These are phyloP conservation scores for Mionectes olivaceus DNA, from an alignment of 2,797 vertebrate species.

Conservation along the genomic window DNA sequence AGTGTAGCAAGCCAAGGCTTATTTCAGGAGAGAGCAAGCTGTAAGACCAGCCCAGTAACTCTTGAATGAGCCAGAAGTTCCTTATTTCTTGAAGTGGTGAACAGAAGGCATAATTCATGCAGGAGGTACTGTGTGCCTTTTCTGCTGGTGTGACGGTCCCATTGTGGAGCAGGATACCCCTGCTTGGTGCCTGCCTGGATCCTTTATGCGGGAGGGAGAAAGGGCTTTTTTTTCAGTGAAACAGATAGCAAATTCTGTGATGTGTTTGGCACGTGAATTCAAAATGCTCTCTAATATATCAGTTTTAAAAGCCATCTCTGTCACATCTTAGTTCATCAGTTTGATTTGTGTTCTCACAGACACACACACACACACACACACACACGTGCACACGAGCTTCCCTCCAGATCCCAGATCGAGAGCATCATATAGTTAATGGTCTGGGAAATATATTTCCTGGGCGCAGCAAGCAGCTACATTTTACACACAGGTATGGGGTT, in stretches of 20 bases:
- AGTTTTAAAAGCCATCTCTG: not conserved
- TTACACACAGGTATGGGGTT: not conserved
- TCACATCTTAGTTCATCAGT: not conserved
- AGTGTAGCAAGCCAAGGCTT: not conserved
- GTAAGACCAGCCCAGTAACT: not conserved
- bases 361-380: too few relatives aligned
- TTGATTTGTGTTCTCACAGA: not conserved
- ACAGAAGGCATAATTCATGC: not conserved
- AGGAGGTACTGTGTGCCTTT: not conserved
- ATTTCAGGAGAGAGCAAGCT: not conserved
- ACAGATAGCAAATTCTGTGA: not conserved
- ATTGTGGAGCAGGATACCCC: fast-evolving
- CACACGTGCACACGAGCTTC: fast-evolving
- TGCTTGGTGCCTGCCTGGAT: not conserved
- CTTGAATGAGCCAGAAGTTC: not conserved
- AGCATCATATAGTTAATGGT: not conserved
- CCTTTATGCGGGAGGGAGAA: not conserved
- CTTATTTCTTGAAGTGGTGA: not conserved
- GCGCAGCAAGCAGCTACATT: not conserved
- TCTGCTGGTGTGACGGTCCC: not conserved
- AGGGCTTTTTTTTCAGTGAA: not conserved
- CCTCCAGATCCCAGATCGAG: not conserved
- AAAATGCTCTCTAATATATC: not conserved
- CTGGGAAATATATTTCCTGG: not conserved
- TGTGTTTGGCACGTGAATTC: not conserved